These are phyloP conservation scores for Sinodicranocentrus sp. DNA, from an alignment of 2,888 invertebrate genomes.

Conservation along the genomic window DNA sequence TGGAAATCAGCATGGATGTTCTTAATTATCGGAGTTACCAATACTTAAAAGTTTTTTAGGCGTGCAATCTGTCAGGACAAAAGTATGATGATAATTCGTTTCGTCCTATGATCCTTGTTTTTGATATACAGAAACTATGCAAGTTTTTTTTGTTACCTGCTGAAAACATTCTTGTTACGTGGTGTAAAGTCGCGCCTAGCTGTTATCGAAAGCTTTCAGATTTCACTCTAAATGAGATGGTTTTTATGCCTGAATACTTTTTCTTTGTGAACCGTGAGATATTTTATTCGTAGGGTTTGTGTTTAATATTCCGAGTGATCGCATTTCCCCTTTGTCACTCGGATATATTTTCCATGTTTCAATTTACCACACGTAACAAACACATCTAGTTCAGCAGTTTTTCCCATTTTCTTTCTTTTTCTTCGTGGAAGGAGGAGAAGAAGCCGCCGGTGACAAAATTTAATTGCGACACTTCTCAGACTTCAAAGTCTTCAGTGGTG, in stretches of 20 bases:
- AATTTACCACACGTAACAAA: too few species aligned
- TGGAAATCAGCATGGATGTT: background rate
- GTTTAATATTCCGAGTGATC: constrained; percentile 42
- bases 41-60: background rate
- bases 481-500: constrained; percentile 61
- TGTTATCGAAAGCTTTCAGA: background rate
- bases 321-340: constrained; percentile 43
- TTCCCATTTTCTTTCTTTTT: constrained; percentile 30
- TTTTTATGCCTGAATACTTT: constrained; percentile 48
- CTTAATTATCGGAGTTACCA: background rate
- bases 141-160: too few species aligned
- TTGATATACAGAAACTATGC: too few species aligned
- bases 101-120: too few species aligned
- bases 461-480: constrained; percentile 67
- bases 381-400: constrained; percentile 48
- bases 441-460: constrained; percentile 64
- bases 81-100: background rate
- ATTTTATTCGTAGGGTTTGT: constrained; percentile 20
- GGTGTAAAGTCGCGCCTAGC: too few species aligned
- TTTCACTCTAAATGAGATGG: constrained; percentile 17
- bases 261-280: constrained; percentile 36
- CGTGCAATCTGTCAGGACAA: constrained; percentile 1
- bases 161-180: too few species aligned
- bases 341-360: too few species aligned
- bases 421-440: constrained; percentile 30